Conservation (phyloP, 2,888 invertebrate genomes). For the Chromoteleia sp. region DNA sequence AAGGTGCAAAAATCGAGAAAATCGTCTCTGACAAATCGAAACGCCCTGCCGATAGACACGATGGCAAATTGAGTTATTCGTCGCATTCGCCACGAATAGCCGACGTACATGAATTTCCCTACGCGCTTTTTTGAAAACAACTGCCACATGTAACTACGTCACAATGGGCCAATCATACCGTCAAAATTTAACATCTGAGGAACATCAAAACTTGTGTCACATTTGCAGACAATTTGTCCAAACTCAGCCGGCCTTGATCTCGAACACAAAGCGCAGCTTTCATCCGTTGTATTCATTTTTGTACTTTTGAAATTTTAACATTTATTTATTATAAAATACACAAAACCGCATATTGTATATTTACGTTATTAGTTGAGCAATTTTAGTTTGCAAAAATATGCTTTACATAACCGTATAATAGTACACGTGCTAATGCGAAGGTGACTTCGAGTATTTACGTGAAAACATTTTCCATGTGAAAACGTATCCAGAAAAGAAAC, state of each 20-base stretch:
- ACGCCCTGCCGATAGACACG: constrained; percentile 51
- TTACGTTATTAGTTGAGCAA: no score
- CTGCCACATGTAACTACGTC: constrained; percentile 70
- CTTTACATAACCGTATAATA: no score
- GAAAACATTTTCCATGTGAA: no score
- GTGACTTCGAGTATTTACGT: no score
- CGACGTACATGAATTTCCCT: constrained; percentile 46
- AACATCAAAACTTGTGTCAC: constrained; percentile 9
- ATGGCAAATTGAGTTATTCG: constrained; percentile 65
- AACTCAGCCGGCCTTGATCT: not conserved
- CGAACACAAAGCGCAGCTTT: no score
- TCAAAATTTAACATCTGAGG: constrained; percentile 22
- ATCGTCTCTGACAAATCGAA: constrained; percentile 66
- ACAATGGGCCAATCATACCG: constrained; percentile 83
- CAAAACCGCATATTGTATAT: no score
- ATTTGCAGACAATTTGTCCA: not conserved
- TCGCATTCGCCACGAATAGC: constrained; percentile 51
- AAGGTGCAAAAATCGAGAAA: constrained; percentile 66
- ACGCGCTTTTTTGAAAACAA: constrained; percentile 51
- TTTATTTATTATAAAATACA: no score
- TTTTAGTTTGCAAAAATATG: no score
- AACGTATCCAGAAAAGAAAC: no score
- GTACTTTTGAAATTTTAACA: no score
- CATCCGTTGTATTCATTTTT: no score
- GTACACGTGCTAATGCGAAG: no score